A percentile compares a stretch with the other conserved stretches of the same genome.
These are phyloP conservation scores for Conus betulinus DNA, from an alignment of 1,140 invertebrate genomes.

Conservation along the genomic window DNA sequence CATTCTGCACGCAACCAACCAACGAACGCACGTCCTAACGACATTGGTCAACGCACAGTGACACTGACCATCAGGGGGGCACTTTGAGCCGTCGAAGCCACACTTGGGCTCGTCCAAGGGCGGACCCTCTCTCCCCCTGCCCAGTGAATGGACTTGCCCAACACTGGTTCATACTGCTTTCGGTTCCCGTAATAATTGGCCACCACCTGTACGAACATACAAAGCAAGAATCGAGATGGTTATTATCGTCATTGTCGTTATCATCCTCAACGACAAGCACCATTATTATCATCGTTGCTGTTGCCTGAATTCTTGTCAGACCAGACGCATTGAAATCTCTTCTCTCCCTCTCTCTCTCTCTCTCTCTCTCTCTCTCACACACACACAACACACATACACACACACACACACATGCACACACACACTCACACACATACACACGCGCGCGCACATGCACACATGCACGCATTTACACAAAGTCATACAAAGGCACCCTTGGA, in stretches of 20 bases:
- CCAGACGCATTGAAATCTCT: too few relatives aligned
- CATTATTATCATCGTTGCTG: neutral
- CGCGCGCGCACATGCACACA: too few relatives aligned
- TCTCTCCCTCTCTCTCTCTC: neutral
- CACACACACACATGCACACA: too few relatives aligned
- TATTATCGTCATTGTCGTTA: neutral
- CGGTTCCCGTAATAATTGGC: conserved; percentile 89
- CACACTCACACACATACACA: neutral
- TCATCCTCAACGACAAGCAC: neutral
- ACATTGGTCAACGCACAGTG: too few relatives aligned
- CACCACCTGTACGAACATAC: conserved; percentile 82
- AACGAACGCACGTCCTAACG: too few relatives aligned
- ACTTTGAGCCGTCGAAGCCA: conserved; percentile 92
- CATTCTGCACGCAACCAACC: too few relatives aligned
- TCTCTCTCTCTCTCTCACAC: neutral
- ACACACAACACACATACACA: too few relatives aligned
- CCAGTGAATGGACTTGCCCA: conserved; percentile 88
- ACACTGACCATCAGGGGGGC: conserved; percentile 74
- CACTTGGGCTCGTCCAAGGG: conserved; percentile 90
- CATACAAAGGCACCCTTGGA: too few relatives aligned
- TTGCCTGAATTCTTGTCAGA: neutral
- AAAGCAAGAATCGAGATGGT: neutral
- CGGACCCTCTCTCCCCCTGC: conserved; percentile 82
- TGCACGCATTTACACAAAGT: too few relatives aligned
- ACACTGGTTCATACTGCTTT: conserved; percentile 79